Base-by-base conservation (phyloP, 1,140 invertebrate genomes). In the Neomicropteryx cornuta region DNA sequence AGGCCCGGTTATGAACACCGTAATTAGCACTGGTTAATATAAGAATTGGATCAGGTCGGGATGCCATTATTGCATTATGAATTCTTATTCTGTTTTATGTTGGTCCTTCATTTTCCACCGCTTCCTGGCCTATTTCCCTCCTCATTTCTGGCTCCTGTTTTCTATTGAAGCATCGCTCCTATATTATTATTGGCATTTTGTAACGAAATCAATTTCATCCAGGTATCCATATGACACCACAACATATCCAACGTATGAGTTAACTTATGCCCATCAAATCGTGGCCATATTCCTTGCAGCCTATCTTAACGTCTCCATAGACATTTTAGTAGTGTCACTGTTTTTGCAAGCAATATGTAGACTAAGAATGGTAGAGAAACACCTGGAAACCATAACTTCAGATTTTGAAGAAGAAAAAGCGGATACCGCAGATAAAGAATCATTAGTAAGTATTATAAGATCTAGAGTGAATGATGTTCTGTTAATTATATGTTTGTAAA, bases 171-270 rank as follows among this genome's bases (percentile, higher is more conserved):
- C n/a, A n/a, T n/a, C n/a, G n/a, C n/a, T n/a, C n/a, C n/a, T n/a
- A n/a, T n/a, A n/a, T n/a, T n/a, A n/a, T n/a, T n/a, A n/a, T n/a
- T n/a, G n/a, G n/a, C n/a, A n/a, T n/a, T n/a, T n/a, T n/a, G n/a
- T n/a, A n/a, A n/a, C n/a, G n/a, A n/a, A n/a, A n/a, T 20, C n/a
- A 8, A 6, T 35, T 18, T 23, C 13, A 16, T 21, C 14, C 29
- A 63, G 70, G 70, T 72, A 72, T 29, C 71, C 70, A 2, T 72
- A 67, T 39, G 56, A 71, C 37, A 55, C 55, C 1, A 55, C 53
- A 11, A 45, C 47, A 16, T 57, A 62, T 0, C 69, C 70, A 18
- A 59, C 59, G 0, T 73, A 62, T 37, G 64, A 71, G 42, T 33
- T 72, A 2, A 71, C 65, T 0, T 68, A 60, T 21, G 13, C 39